Base-by-base conservation (phyloP, 2,797 vertebrate genomes). In the Thalassophryne amazonica region DNA sequence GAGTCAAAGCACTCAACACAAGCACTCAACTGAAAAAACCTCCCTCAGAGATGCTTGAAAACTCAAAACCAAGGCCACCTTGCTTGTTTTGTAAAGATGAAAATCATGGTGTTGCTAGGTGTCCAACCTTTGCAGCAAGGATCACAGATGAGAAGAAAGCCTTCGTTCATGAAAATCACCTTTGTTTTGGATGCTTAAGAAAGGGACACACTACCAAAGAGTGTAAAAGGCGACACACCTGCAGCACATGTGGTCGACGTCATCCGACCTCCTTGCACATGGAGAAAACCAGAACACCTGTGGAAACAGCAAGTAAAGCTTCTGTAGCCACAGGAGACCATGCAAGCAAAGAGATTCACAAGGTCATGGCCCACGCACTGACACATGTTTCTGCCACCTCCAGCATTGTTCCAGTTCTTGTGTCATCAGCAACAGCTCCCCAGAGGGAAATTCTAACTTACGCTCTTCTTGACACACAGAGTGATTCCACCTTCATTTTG, bases 61-160 rank as follows among this genome's bases (percentile, higher is more conserved):
- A 42, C 0, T 3, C 14, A 3, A 63, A 39, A 11, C 14, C 23
- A 19, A 73, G 8, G 14, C 23, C 19, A 37, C 47, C 48, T 14
- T 74, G 57, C 14, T 25, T 33, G 7, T n/a, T 56, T 15, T 70
- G 66, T 23, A 38, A 52, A 6, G 17, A 55, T 8, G 43, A 67
- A 37, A n/a, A 7, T 1, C 53, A 66, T 43, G 20, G 43, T 8
- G 27, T 63, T 19, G 29, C 47, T 9, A 63, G n/a, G 12, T 67
- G 58, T n/a, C 36, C 53, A 8, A 42, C 36, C 10, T 67, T 67
- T 21, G 34, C 54, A 18, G 12, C 12, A 3, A 69, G 46, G 14
- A 13, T 21, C 5, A 32, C 27, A 5, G 39, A 18, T 18, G 39
- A 57, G 2, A 64, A 64, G n/a, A 57, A 48, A n/a, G n/a, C n/a